phyloP scores from a whole-genome alignment of 2,113 vertebrate species.

The Redunca redunca region DNA sequence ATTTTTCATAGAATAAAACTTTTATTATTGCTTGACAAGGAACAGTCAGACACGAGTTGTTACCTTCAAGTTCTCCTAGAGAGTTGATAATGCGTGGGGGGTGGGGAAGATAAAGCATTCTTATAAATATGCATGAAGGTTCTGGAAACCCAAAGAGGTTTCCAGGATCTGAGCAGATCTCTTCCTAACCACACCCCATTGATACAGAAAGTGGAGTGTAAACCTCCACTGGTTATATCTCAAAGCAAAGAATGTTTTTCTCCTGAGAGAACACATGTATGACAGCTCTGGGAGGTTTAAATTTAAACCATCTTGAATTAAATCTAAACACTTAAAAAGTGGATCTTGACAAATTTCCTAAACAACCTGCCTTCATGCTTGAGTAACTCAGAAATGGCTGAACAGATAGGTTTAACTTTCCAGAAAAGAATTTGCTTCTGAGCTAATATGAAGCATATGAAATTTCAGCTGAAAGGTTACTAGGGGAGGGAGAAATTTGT shows the following conservation, averaged over 20 bases:
- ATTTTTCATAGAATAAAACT: slow-evolving; percentile 13
- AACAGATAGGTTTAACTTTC: slow-evolving; percentile 17
- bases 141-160: not conserved
- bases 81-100: not conserved
- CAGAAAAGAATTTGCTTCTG: slow-evolving; percentile 45
- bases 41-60: not conserved
- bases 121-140: not conserved
- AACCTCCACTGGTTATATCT: not conserved
- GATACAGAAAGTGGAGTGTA: slow-evolving; percentile 12
- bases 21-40: not conserved
- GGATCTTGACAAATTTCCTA: slow-evolving; percentile 34
- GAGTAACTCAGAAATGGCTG: slow-evolving; percentile 43
- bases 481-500: not conserved
- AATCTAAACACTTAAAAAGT: slow-evolving; percentile 35
- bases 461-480: slow-evolving; percentile 35
- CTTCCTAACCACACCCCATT: not conserved
- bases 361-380: slow-evolving; percentile 2
- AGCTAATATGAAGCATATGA: slow-evolving; percentile 12
- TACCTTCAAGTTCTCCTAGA: not conserved
- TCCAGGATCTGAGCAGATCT: not conserved
- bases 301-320: slow-evolving; percentile 22
- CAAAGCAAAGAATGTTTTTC: slow-evolving; percentile 25
- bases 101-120: not conserved
- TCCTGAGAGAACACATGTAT: not conserved
- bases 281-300: slow-evolving; percentile 15